Evolutionary conservation across 2,888 invertebrate genomes (phyloP).

Genomic region (Bembecia ichneumoniformis): DNA sequence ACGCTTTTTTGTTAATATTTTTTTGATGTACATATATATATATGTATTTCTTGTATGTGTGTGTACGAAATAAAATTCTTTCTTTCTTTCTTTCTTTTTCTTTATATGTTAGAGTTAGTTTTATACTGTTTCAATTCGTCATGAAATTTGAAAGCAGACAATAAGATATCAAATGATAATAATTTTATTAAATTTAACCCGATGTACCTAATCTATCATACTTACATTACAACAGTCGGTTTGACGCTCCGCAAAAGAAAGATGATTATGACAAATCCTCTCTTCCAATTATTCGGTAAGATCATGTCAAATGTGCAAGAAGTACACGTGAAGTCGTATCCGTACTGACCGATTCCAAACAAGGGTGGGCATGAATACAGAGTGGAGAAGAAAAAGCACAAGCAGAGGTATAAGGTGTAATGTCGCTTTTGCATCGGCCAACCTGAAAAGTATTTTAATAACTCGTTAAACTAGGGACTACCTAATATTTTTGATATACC

Average conservation of each 20-base stretch:
- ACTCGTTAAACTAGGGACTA: no score
- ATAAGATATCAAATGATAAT: no score
- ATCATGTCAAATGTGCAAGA: constrained; percentile 52
- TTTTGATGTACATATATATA: no score
- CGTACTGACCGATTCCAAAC: constrained; percentile 45
- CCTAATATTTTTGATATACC: no score
- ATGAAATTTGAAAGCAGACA: no score
- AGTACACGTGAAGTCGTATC: constrained; percentile 49
- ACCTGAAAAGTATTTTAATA: constrained; percentile 28
- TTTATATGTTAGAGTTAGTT: no score
- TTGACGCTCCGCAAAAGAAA: constrained; percentile 48
- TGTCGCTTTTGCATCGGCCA: constrained; percentile 41
- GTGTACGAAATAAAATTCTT: no score
- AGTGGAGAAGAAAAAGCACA: constrained; percentile 41
- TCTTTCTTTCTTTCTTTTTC: no score
- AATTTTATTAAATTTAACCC: no score
- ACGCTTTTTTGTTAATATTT: no score
- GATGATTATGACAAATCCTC: constrained; percentile 32
- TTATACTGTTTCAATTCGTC: no score
- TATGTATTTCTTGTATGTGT: no score
- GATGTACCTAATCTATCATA: not conserved
- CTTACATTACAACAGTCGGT: constrained; percentile 52
- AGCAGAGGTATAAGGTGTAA: constrained; percentile 35
- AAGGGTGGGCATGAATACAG: constrained; percentile 48
- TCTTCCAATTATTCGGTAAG: constrained; percentile 33